A percentile compares a stretch with the other conserved stretches of the same genome.
phyloP scores from a whole-genome alignment of 2,888 invertebrate genomes.

The Teinopalpus imperialis region DNA sequence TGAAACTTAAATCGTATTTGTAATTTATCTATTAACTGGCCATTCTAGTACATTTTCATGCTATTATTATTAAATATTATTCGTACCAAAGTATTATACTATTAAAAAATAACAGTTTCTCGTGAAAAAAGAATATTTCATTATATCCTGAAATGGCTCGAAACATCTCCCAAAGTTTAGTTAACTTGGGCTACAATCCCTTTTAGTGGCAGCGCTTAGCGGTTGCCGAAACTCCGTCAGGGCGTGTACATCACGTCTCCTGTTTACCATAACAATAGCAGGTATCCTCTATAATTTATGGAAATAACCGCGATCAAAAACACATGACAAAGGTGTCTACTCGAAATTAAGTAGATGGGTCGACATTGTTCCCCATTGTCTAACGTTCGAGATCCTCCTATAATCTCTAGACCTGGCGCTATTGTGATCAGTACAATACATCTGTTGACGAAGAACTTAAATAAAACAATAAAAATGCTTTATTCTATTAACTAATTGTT shows the following conservation, averaged over 20 bases:
- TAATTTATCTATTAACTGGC: neutral
- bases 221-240: constrained; percentile 59
- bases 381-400: constrained; percentile 62
- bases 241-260: constrained; percentile 64
- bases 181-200: no score
- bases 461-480: constrained; percentile 1
- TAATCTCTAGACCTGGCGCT: constrained; percentile 49
- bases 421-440: constrained; percentile 24
- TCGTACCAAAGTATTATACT: no score
- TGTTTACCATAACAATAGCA: constrained; percentile 76
- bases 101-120: no score
- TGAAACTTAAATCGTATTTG: constrained; percentile 13
- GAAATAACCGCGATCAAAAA: constrained; percentile 78
- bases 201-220: neutral
- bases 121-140: no score
- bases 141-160: no score
- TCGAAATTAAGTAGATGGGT: constrained; percentile 78
- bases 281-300: constrained; percentile 79
- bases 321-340: constrained; percentile 78
- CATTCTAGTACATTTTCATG: no score
- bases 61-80: no score
- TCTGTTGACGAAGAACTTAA: constrained; percentile 4
- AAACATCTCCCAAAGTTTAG: no score
- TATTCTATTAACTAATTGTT: neutral
- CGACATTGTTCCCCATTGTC: constrained; percentile 67